Percentiles rank a stretch among this genome's conserved stretches.
These are phyloP conservation scores for Chaitophorus viminalis DNA, from an alignment of 2,888 invertebrate species.

Conservation along the genomic window DNA sequence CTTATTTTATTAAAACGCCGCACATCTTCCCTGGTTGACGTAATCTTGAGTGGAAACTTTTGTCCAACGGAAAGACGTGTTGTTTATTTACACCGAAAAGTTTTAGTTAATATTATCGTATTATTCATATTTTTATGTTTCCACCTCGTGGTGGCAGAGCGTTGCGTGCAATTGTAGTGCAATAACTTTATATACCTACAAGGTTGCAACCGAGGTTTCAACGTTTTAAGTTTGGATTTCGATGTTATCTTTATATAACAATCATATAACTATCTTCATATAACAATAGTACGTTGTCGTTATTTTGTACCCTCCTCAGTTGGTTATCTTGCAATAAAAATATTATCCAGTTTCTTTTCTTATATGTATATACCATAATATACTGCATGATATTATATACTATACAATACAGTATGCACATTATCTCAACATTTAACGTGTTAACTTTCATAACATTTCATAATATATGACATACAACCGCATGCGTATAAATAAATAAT, in stretches of 20 bases:
- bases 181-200: too few species aligned
- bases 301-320: neutral
- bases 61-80: neutral
- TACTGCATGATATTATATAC: too few species aligned
- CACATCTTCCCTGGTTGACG: neutral
- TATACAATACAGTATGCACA: too few species aligned
- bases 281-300: neutral
- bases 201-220: too few species aligned
- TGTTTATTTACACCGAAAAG: neutral
- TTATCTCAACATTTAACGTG: too few species aligned
- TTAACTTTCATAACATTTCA: too few species aligned
- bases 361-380: neutral
- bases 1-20: neutral
- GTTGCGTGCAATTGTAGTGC: neutral
- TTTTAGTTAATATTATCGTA: neutral
- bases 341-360: neutral
- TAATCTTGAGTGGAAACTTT: neutral
- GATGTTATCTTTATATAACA: neutral
- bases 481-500: neutral
- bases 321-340: neutral
- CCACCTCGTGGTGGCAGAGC: too few species aligned
- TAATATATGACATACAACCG: neutral
- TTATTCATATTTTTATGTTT: neutral
- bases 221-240: neutral
- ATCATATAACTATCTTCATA: too few species aligned